phyloP scores from a whole-genome alignment of 2,888 invertebrate genomes.

The Nyleta sp. region DNA sequence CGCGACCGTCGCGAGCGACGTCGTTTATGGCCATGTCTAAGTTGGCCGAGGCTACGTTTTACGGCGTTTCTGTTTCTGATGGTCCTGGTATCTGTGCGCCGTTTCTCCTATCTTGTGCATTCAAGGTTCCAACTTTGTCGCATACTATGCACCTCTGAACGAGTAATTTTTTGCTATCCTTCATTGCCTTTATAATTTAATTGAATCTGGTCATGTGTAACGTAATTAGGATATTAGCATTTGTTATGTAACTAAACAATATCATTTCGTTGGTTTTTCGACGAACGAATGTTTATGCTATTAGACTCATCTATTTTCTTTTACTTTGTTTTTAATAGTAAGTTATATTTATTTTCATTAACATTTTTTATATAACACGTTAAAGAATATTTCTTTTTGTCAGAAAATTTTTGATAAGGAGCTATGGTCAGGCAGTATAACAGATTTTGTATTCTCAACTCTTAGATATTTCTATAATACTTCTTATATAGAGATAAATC shows the following conservation, averaged over 20 bases:
- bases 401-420: no score
- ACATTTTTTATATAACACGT: no score
- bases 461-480: no score
- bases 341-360: no score
- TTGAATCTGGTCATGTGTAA: slow-evolving; percentile 51
- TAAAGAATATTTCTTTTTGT: no score
- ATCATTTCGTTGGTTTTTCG: no score
- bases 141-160: slow-evolving; percentile 47
- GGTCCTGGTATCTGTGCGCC: slow-evolving; percentile 74
- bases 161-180: slow-evolving; percentile 38
- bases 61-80: slow-evolving; percentile 78
- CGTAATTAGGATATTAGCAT: slow-evolving; percentile 42
- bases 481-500: no score
- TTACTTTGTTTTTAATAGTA: no score
- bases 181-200: slow-evolving; percentile 61
- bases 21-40: slow-evolving; percentile 79
- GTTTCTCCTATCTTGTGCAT: slow-evolving; percentile 73
- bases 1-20: slow-evolving; percentile 68
- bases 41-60: slow-evolving; percentile 81
- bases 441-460: no score
- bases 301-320: no score
- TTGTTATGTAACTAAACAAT: background rate
- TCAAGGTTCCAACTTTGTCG: slow-evolving; percentile 73
- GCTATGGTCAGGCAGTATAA: no score
- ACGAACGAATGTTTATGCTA: no score